Evolutionary conservation across 2,888 invertebrate genomes (phyloP).

Genomic region (Pristionchus arcanus): DNA sequence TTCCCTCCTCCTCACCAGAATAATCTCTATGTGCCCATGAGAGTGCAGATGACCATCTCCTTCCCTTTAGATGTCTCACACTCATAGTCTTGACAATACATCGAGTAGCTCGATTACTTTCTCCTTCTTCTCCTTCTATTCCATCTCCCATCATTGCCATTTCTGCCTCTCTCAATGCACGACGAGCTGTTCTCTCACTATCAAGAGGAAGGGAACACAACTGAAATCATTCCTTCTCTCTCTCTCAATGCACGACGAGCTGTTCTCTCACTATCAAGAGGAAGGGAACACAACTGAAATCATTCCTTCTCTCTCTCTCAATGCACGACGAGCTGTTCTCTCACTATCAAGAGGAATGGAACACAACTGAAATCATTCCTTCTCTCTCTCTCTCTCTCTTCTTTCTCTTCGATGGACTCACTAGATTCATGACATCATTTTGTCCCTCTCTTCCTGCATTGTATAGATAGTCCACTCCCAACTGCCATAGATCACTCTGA

Average conservation of each 20-base stretch:
- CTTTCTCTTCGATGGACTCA: not conserved
- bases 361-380: conserved; percentile 32
- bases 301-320: not conserved
- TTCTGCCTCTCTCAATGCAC: conserved; percentile 44
- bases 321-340: conserved; percentile 38
- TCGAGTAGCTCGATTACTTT: conserved; percentile 21
- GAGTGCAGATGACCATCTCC: conserved; percentile 50
- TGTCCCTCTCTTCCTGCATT: conserved; percentile 49
- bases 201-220: conserved; percentile 47
- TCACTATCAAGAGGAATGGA: conserved; percentile 45
- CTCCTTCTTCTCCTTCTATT: conserved; percentile 34
- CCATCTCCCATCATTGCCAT: conserved; percentile 13
- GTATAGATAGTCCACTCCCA: conserved; percentile 52
- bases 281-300: conserved; percentile 47
- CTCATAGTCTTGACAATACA: conserved; percentile 47
- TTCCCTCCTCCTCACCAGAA: conserved; percentile 30
- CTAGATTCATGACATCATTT: conserved; percentile 40
- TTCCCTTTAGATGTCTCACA: conserved; percentile 50
- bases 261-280: conserved; percentile 47
- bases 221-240: not conserved
- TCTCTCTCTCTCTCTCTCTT: not conserved
- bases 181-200: conserved; percentile 47
- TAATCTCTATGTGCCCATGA: conserved; percentile 41
- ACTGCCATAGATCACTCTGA: conserved; percentile 45
- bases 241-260: conserved; percentile 26